Conservation (phyloP, 1,140 invertebrate species). For the Pseudomyrmex cubaensis region DNA sequence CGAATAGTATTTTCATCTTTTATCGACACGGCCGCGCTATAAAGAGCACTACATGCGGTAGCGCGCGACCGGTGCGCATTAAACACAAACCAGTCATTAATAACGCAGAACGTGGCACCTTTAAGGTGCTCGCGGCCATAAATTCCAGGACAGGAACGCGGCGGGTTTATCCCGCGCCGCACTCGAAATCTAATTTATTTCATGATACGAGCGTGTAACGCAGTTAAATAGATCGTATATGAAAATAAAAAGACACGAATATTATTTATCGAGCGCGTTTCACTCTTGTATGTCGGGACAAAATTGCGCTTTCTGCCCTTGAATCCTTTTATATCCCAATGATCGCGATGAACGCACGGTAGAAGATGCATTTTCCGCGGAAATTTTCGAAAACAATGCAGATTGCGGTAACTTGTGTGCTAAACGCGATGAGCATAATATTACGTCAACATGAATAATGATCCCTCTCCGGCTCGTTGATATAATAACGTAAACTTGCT, state of each 20-base stretch:
- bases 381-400: constrained; percentile 16
- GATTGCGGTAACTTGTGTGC: constrained; percentile 24
- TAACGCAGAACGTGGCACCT: constrained; percentile 61
- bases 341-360: background rate
- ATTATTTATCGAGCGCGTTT: constrained; percentile 26
- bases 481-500: constrained; percentile 57
- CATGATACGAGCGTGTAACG: constrained; percentile 36
- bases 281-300: background rate
- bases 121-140: constrained; percentile 60
- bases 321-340: background rate
- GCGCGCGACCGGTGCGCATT: constrained; percentile 34
- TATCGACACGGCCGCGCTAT: constrained; percentile 23
- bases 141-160: constrained; percentile 57
- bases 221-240: background rate
- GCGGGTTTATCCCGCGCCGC: constrained; percentile 61
- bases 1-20: constrained; percentile 54
- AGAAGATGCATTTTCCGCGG: constrained; percentile 10
- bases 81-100: constrained; percentile 66
- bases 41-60: constrained; percentile 28
- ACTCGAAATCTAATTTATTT: constrained; percentile 74
- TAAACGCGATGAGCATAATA: constrained; percentile 13
- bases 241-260: constrained; percentile 12
- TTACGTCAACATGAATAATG: constrained; percentile 56
- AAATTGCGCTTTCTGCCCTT: background rate
- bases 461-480: constrained; percentile 2